A percentile compares a stretch with the other conserved stretches of the same genome.
Evolutionary conservation across 2,113 vertebrate species (phyloP).

Genomic region (Calidris pygmaea): DNA sequence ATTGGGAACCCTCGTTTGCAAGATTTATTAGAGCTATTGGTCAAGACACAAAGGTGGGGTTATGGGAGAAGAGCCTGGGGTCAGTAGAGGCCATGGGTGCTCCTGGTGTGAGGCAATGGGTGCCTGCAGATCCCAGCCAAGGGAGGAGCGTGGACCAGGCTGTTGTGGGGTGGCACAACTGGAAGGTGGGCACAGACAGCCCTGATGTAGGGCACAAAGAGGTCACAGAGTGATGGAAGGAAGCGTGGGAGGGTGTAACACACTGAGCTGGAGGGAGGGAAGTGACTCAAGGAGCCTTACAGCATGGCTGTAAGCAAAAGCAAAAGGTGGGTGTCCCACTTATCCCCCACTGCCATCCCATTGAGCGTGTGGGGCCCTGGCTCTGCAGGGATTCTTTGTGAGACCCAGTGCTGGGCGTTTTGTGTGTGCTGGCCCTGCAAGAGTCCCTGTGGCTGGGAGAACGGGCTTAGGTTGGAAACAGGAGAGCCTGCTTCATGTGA

Average conservation of each 20-base stretch:
- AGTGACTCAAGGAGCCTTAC: neutral
- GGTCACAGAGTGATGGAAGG: neutral
- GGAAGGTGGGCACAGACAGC: neutral
- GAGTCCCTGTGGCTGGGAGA: neutral
- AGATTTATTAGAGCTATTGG: neutral
- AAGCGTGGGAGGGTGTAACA: neutral
- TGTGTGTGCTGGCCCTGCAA: neutral
- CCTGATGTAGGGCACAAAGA: neutral
- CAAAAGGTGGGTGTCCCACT: neutral
- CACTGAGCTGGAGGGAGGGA: neutral
- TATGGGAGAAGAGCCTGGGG: neutral
- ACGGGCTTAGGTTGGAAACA: neutral
- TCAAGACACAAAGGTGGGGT: neutral
- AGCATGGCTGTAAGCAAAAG: neutral
- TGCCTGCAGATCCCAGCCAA: neutral
- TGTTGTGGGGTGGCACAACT: neutral
- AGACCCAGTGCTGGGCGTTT: neutral
- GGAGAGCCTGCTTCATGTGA: neutral
- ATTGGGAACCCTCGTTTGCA: neutral
- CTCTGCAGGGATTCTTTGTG: neutral
- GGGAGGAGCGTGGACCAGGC: neutral
- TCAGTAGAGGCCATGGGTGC: neutral
- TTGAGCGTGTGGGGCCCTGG: fast-evolving
- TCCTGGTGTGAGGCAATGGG: neutral
- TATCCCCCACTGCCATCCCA: neutral